Evolutionary conservation across 2,797 vertebrate genomes (phyloP), one percentile per base, ranked within the genome.

Genomic region (Oreortyx pictus): DNA sequence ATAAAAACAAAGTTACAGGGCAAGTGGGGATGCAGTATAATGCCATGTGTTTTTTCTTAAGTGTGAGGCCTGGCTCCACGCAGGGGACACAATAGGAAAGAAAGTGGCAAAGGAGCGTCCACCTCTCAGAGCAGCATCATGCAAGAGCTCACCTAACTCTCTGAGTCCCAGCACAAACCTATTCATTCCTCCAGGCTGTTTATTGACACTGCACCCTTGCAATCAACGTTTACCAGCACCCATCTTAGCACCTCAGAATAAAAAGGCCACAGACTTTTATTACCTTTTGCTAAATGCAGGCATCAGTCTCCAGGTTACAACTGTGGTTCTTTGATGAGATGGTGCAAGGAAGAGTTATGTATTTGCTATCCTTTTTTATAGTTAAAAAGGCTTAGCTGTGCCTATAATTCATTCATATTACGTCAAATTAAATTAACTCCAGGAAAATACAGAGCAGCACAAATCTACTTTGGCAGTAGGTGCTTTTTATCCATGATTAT

Each of bases 11-110:
- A 4, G 60, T 11, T 66, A 35, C n/a, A 44, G 56, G 19, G 62
- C 47, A 79, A 56, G 31, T 1, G 7, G 37, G 72, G 27, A 70
- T n/a, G 9, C 37, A 20, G 4, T 7, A 20, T 5, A 47, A 56
- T 8, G 29, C 18, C 31, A 3, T 0, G 0, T 24, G 4, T 14
- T 9, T 14, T 15, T 59, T 43, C 57, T 27, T 17, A n/a, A 47
- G 0, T 19, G 56, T 3, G 11, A 33, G 31, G 62, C 47, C 60
- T 76, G 68, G 22, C 64, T 76, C 65, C 73, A 33, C 11, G 27
- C n/a, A 19, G 1, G 1, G 70, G 31, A 71, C 47, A 43, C 61
- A 86, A 64, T 20, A 79, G 49, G 10, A 71, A 12, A 79, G 62
- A 61, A 68, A 37, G 20, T 33, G 39, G 52, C 22, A 73, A 85